Percentiles rank a stretch among this genome's conserved stretches.
phyloP scores from a whole-genome alignment of 2,797 vertebrate species.

The Varecia variegata region DNA sequence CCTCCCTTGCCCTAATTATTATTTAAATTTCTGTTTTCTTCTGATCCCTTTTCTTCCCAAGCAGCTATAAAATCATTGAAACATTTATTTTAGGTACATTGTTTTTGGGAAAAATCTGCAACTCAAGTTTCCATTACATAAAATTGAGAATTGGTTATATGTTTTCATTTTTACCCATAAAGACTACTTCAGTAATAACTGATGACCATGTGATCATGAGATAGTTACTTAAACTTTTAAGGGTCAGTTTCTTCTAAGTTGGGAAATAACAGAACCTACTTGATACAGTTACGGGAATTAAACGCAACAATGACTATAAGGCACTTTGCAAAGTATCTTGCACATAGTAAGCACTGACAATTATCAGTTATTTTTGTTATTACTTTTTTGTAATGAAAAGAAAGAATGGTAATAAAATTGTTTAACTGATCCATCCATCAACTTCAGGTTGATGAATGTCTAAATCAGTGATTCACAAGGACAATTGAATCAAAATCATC shows the following conservation, averaged over 20 bases:
- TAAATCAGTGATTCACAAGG: constrained; percentile 19
- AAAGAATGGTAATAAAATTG: background rate
- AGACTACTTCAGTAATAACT: background rate
- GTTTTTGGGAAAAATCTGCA: background rate
- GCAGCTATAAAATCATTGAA: background rate
- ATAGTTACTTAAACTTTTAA: constrained; percentile 37
- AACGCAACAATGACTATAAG: background rate
- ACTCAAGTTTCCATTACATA: background rate
- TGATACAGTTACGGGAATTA: background rate
- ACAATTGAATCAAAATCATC: background rate
- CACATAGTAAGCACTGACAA: background rate
- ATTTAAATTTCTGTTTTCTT: background rate
- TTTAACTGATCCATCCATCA: background rate
- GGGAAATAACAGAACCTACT: background rate
- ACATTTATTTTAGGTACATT: background rate
- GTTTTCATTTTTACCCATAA: background rate
- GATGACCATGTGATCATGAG: background rate
- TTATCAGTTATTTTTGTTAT: background rate
- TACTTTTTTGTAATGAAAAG: background rate
- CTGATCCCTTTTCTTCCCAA: background rate
- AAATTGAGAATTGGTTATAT: background rate
- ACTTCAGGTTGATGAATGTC: background rate
- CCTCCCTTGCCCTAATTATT: background rate
- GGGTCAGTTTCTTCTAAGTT: constrained; percentile 4
- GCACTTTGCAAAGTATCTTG: background rate